These are phyloP conservation scores for Penelope pileata DNA, from an alignment of 2,113 vertebrate genomes.

Conservation along the genomic window DNA sequence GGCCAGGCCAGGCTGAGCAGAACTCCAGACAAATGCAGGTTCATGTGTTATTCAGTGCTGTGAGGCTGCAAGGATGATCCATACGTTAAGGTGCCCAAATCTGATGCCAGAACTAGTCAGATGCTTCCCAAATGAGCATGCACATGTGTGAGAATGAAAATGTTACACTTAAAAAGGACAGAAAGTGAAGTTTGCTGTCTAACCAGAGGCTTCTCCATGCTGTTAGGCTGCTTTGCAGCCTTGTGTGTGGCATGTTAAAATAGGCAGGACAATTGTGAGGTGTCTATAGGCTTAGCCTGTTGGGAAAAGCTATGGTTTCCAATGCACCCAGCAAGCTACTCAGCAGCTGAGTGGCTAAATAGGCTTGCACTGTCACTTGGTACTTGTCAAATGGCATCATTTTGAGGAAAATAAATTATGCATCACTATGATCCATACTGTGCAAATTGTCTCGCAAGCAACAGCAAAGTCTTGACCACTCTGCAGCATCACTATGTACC, in stretches of 20 bases:
- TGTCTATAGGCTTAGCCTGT: neutral
- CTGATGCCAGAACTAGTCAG: slow-evolving; percentile 58
- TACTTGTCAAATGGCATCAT: neutral
- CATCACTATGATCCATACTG: slow-evolving; percentile 25
- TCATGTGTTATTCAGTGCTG: slow-evolving; percentile 57
- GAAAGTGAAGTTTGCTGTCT: slow-evolving; percentile 55
- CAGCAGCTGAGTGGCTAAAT: slow-evolving; percentile 26
- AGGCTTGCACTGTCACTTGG: neutral
- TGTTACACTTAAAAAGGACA: slow-evolving; percentile 57
- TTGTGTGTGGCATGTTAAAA: neutral
- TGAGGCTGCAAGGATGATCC: slow-evolving; percentile 40
- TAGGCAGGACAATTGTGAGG: neutral
- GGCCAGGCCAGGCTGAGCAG: neutral
- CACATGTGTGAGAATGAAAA: slow-evolving; percentile 57
- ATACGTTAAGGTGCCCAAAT: slow-evolving; percentile 55
- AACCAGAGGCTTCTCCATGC: slow-evolving; percentile 9
- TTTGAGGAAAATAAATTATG: slow-evolving; percentile 56
- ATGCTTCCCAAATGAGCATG: slow-evolving; percentile 61
- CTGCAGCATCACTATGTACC: neutral
- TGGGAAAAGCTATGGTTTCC: neutral
- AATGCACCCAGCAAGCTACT: neutral
- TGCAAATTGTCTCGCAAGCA: neutral
- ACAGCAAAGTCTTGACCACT: slow-evolving; percentile 40
- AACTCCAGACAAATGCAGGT: slow-evolving; percentile 40
- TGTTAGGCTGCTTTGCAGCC: slow-evolving; percentile 3